Evolutionary conservation across 2,888 invertebrate genomes (phyloP).

Genomic region (Phortica magna): DNA sequence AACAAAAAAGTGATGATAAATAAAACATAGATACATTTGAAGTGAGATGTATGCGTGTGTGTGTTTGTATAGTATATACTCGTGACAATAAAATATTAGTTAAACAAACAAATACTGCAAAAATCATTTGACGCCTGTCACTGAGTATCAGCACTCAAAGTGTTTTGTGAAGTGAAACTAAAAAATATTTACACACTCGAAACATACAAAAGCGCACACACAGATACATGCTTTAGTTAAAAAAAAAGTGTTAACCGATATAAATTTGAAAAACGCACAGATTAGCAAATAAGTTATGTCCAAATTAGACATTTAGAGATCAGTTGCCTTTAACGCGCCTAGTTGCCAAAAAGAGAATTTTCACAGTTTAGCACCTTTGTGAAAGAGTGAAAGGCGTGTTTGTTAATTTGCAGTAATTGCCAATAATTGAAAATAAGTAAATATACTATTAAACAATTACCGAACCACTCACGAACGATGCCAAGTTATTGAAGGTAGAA

Average conservation of each 20-base stretch:
- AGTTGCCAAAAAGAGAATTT: background rate
- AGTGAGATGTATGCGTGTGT: too few relatives aligned
- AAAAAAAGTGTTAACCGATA: conserved; percentile 17
- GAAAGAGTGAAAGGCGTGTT: background rate
- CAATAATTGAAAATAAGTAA: conserved; percentile 10
- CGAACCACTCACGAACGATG: background rate
- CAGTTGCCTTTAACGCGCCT: conserved; percentile 10
- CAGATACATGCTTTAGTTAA: background rate
- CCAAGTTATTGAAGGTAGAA: too few relatives aligned
- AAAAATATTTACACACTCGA: too few relatives aligned
- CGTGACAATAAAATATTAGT: conserved; percentile 3
- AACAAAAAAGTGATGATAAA: background rate
- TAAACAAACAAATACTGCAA: conserved; percentile 21
- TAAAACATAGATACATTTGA: background rate
- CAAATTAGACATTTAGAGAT: conserved; percentile 9
- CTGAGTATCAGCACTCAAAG: background rate
- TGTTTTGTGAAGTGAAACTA: conserved; percentile 29
- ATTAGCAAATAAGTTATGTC: background rate
- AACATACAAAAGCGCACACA: too few relatives aligned
- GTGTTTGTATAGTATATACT: background rate
- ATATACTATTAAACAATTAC: background rate
- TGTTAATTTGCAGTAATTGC: conserved; percentile 27
- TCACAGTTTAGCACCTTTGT: conserved; percentile 19
- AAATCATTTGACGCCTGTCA: conserved; percentile 23
- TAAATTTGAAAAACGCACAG: background rate